Evolutionary conservation across 1,140 invertebrate species (phyloP).

Genomic region (Caenorhabditis brenneri): DNA sequence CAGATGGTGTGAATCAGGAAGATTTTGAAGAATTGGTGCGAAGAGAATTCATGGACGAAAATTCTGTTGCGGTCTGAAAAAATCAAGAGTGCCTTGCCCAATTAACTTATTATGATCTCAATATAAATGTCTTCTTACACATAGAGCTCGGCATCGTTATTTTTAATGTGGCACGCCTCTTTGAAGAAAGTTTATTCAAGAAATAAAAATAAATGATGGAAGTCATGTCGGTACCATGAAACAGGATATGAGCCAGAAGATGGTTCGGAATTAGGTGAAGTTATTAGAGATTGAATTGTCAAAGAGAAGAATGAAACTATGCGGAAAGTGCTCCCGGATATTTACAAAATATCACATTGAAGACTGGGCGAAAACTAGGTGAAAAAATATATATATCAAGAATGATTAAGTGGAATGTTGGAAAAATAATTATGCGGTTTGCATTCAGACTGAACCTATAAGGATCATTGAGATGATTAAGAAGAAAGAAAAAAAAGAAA

Average conservation of each 20-base stretch:
- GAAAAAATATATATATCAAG: background rate
- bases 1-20: background rate
- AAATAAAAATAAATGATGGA: background rate
- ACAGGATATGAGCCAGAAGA: conserved; percentile 34
- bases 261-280: background rate
- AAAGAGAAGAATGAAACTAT: background rate
- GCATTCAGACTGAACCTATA: background rate
- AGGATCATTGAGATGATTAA: background rate
- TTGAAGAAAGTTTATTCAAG: background rate
- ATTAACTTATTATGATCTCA: no score
- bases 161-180: no score
- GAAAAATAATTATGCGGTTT: background rate
- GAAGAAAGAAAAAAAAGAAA: background rate
- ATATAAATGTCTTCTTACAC: no score
- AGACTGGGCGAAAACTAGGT: background rate
- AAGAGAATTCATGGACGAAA: background rate
- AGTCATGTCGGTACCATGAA: conserved; percentile 16
- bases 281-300: background rate
- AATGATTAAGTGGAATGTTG: background rate
- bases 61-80: background rate
- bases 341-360: conserved; percentile 40
- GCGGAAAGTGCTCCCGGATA: conserved; percentile 5
- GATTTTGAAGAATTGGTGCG: conserved; percentile 36
- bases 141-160: no score
- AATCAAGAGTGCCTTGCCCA: no score